Base-by-base conservation (phyloP, 2,113 vertebrate species). In the Zeus faber region DNA sequence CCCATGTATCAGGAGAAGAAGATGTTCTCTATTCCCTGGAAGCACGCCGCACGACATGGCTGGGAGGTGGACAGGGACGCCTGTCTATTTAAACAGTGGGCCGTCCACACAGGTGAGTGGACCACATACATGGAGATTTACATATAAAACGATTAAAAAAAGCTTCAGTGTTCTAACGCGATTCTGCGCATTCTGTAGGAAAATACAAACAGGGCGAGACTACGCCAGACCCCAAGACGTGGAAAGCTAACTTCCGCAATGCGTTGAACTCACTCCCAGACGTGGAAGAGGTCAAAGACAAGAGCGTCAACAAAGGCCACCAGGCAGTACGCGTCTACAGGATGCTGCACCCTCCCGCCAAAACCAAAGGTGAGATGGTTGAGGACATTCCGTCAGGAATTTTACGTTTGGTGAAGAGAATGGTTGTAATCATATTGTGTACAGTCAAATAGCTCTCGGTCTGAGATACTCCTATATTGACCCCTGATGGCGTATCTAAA, bases 171-270 rank as follows among this genome's bases (percentile, higher is more conserved):
- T n/a, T n/a, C 11, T 14, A 18, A 39, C 6, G 6, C 16, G 6
- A 11, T 21, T 50, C 13, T 21, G 2, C 58, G 25, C 41, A 39
- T 66, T 37, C 31, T 53, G 54, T 33, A 99, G 97, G 97, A 22
- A 94, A 95, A 67, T 96, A 91, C 7, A 86, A 80, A 40, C 77
- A 81, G 7, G 95, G 94, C 0, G 80, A 91, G 50, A 79, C 74
- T 33, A 53, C 78, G 1, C 85, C 93, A 0, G 97, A 99, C 64
- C 92, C 97, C 0, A 99, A 99, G 83, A 98, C 96, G 0, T 98
- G 97, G 97, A 99, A 99, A 80, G 95, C 97, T 3, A 99, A 99
- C 66, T 98, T 99, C 55, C 95, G 96, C 29, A 98, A 96, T 24
- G 97, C 97, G 2, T 95, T 99, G 95, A 99, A 99, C 67, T 99